Conservation (phyloP, 2,888 invertebrate genomes). For the Scelioninae gen. 2 region DNA sequence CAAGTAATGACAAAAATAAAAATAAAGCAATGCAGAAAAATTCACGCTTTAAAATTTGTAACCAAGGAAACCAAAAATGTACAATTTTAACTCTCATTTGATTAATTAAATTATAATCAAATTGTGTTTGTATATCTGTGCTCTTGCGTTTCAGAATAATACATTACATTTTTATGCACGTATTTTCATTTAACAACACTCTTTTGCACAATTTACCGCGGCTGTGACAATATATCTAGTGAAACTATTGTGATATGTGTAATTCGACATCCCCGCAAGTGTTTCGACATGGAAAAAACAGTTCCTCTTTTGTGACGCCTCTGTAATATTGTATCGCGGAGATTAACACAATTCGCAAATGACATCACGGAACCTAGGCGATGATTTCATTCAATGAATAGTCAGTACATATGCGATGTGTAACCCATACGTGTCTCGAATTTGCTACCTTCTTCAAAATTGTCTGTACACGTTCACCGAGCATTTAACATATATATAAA, state of each 20-base stretch:
- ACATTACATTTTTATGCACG: too few species aligned
- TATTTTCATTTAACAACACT: too few species aligned
- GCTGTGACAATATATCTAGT: too few species aligned
- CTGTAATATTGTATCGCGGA: slow-evolving; percentile 40
- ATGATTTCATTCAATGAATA: slow-evolving; percentile 52
- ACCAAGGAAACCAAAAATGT: too few species aligned
- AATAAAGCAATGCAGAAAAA: too few species aligned
- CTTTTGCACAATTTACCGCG: too few species aligned
- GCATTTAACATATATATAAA: slow-evolving; percentile 34
- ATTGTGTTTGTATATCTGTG: too few species aligned
- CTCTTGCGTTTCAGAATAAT: too few species aligned
- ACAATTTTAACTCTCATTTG: too few species aligned
- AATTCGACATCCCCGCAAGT: slow-evolving; percentile 20
- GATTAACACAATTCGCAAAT: slow-evolving; percentile 48
- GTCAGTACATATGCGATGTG: slow-evolving; percentile 32
- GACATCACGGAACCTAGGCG: slow-evolving; percentile 46
- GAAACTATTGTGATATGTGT: slow-evolving; percentile 18
- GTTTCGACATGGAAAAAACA: slow-evolving; percentile 2
- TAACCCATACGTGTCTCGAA: slow-evolving; percentile 38
- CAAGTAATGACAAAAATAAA: too few species aligned
- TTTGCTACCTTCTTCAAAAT: slow-evolving; percentile 14
- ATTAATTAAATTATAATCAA: too few species aligned
- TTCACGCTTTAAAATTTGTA: too few species aligned
- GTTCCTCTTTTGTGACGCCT: slow-evolving; percentile 9
- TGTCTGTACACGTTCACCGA: slow-evolving; percentile 4